These are phyloP conservation scores for Lepidochitona cinerea DNA, from an alignment of 2,888 invertebrate species.

Conservation along the genomic window DNA sequence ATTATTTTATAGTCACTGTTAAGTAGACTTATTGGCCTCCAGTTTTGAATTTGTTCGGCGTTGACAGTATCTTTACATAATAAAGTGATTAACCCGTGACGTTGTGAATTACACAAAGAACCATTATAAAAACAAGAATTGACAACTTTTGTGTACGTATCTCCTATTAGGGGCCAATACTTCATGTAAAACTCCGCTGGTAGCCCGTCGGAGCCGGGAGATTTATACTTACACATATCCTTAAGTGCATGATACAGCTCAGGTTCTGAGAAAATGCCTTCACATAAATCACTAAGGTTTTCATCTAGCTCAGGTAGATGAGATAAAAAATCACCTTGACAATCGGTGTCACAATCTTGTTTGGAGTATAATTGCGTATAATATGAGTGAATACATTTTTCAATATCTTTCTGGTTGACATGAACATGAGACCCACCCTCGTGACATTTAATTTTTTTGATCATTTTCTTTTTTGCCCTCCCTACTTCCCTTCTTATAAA, in stretches of 20 bases:
- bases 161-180: not conserved
- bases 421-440: not conserved
- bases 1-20: conserved; percentile 38
- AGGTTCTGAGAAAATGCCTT: not conserved
- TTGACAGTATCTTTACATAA: too few species aligned
- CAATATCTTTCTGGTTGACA: not conserved
- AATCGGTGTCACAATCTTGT: not conserved
- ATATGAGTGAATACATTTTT: not conserved
- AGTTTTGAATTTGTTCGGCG: too few species aligned
- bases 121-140: too few species aligned
- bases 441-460: not conserved
- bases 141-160: too few species aligned
- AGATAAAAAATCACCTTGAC: too few species aligned
- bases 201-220: not conserved
- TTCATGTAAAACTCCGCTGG: conserved; percentile 1
- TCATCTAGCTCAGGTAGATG: not conserved
- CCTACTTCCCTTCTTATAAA: not conserved
- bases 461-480: not conserved
- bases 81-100: conserved; percentile 25
- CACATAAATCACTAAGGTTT: not conserved
- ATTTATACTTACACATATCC: not conserved
- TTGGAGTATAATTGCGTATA: not conserved
- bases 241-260: not conserved
- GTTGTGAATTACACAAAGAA: too few species aligned
- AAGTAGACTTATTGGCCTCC: conserved; percentile 29